Evolutionary conservation across 2,888 invertebrate genomes (phyloP).

Genomic region (Choristoneura rosaceana): DNA sequence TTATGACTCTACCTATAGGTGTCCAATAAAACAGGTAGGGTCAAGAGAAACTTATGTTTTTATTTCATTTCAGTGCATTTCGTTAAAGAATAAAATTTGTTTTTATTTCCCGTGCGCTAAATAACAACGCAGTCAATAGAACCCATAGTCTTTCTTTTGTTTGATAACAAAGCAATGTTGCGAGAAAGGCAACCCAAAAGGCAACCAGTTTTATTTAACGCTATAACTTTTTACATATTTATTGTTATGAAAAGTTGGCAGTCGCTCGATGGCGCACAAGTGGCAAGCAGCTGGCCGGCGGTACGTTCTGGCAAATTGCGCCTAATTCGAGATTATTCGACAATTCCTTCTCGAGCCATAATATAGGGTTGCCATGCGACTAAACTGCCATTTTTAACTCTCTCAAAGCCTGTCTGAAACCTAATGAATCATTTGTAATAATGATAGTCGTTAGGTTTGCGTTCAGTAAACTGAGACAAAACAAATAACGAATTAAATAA

Average conservation of each 20-base stretch:
- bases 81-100: too few species aligned
- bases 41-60: too few species aligned
- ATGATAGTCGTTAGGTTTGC: too few species aligned
- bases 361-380: slow-evolving; percentile 5
- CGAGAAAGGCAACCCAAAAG: neutral
- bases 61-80: too few species aligned
- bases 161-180: neutral
- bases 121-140: neutral
- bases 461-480: too few species aligned
- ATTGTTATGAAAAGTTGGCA: neutral
- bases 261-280: neutral
- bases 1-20: too few species aligned
- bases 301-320: slow-evolving; percentile 5
- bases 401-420: too few species aligned
- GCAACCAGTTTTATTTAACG: neutral
- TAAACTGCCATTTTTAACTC: neutral
- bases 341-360: slow-evolving; percentile 5
- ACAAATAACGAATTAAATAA: too few species aligned
- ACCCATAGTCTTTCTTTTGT: neutral
- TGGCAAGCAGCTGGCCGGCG: neutral
- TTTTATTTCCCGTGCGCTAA: too few species aligned
- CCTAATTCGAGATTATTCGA: slow-evolving; percentile 28
- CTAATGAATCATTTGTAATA: too few species aligned
- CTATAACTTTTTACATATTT: neutral
- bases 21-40: too few species aligned